Conservation (phyloP, 2,113 vertebrate species). For the Semnornis frantzii region DNA sequence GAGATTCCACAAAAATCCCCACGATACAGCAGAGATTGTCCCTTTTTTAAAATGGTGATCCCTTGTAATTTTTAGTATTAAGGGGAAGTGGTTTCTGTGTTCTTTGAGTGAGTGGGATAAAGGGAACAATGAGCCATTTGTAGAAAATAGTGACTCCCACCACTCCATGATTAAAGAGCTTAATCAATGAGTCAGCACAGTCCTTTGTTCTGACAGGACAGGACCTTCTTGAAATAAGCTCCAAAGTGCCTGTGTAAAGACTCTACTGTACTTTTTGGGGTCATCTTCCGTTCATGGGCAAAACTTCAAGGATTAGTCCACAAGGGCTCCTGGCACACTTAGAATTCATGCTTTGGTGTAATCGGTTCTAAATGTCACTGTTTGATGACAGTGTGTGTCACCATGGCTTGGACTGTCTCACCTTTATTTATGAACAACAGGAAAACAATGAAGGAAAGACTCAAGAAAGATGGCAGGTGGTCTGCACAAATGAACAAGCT, state of each 20-base stretch:
- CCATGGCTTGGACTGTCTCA: not conserved
- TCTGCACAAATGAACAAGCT: not conserved
- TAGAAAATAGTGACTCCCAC: not conserved
- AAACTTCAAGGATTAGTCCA: not conserved
- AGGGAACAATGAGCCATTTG: not conserved
- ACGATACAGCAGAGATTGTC: not conserved
- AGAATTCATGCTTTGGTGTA: not conserved
- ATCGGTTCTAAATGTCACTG: not conserved
- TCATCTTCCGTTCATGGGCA: not conserved
- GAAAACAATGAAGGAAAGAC: not conserved
- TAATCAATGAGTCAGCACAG: not conserved
- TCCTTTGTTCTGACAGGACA: not conserved
- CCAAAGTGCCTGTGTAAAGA: not conserved
- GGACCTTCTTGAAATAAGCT: not conserved
- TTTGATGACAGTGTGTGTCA: not conserved
- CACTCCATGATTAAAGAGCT: not conserved
- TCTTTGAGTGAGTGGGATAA: not conserved
- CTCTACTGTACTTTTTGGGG: not conserved
- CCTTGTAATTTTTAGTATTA: not conserved
- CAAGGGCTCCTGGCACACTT: not conserved
- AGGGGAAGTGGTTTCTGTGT: not conserved
- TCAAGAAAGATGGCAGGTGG: rapidly evolving
- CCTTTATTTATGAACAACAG: not conserved
- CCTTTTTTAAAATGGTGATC: not conserved
- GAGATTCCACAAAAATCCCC: not conserved